These are phyloP conservation scores for Ferdinandea cuprea DNA, from an alignment of 2,888 invertebrate species.

Conservation along the genomic window DNA sequence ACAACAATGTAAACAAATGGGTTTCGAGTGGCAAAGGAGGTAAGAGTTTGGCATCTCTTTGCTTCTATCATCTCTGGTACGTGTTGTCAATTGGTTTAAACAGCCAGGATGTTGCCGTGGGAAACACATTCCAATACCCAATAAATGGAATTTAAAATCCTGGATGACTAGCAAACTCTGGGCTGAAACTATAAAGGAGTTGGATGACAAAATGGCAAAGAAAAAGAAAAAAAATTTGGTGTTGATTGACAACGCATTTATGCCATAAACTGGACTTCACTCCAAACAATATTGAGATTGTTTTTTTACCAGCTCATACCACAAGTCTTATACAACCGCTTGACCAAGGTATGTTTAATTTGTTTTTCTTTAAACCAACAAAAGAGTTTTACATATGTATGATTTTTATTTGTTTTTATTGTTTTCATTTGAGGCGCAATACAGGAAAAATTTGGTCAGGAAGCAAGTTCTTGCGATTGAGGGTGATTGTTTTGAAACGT, in stretches of 20 bases:
- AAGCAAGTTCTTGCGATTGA: neutral
- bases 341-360: neutral
- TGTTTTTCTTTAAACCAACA: neutral
- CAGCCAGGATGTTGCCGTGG: conserved; percentile 3
- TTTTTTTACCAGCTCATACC: neutral
- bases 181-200: neutral
- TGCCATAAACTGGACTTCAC: neutral
- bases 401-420: neutral
- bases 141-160: neutral
- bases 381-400: neutral
- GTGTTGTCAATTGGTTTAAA: no score
- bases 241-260: no score
- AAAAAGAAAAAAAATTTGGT: no score
- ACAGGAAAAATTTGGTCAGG: neutral
- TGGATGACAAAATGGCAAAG: neutral
- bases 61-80: no score
- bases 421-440: neutral
- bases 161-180: neutral
- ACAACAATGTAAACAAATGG: no score
- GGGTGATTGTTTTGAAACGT: neutral
- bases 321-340: neutral
- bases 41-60: no score
- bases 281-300: neutral
- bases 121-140: conserved; percentile 2
- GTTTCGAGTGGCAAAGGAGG: no score